Percentiles rank a stretch among this genome's conserved stretches.
Evolutionary conservation across 1,140 invertebrate species (phyloP).

Genomic region (Drosophila melanogaster): Release_6_plus_ISO1_MT NT_037436.4:14736001-14736500

Average conservation of each 20-base stretch:
- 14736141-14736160: not conserved
- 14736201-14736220: not conserved
- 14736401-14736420: conserved; percentile 47
- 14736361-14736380: conserved; percentile 49
- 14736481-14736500: not conserved
- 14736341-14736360: conserved; percentile 42
- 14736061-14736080: conserved; percentile 22
- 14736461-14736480: conserved; percentile 49
- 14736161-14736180: not conserved
- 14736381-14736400: conserved; percentile 45
- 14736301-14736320: conserved; percentile 25
- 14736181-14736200: too few species aligned
- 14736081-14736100: conserved; percentile 72
- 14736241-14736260: conserved; percentile 19
- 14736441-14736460: conserved; percentile 48
- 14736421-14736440: conserved; percentile 36
- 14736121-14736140: conserved; percentile 80
- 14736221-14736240: not conserved
- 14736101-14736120: conserved; percentile 74
- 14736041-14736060: conserved; percentile 33
- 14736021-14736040: conserved; percentile 29
- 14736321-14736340: conserved; percentile 35
- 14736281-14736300: conserved; percentile 20
- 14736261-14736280: conserved; percentile 28
- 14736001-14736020: conserved; percentile 26